Conservation (phyloP, 2,113 vertebrate species). For the Takifugu flavidus region DNA sequence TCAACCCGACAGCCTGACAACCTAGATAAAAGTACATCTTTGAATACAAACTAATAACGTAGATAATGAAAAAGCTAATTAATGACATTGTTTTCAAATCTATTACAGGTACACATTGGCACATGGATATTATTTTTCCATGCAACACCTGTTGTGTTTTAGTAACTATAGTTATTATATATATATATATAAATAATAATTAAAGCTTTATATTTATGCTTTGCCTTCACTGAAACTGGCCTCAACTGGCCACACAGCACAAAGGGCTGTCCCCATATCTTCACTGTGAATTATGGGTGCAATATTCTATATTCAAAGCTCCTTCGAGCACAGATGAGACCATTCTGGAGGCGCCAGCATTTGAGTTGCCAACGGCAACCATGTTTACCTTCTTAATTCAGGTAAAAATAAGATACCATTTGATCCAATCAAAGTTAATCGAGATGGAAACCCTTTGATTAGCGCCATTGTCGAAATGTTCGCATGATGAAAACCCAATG, state of each 20-base stretch:
- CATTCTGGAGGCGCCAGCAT: not conserved
- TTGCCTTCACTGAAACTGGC: not conserved
- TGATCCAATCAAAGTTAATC: conserved; percentile 14
- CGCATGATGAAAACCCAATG: conserved; percentile 52
- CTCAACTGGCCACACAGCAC: not conserved
- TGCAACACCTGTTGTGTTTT: not conserved
- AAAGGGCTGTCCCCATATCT: not conserved
- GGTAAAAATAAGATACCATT: conserved; percentile 27
- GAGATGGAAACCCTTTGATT: conserved; percentile 35
- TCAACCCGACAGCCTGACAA: not conserved
- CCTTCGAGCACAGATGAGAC: not conserved
- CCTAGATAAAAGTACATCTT: too few relatives aligned
- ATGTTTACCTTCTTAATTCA: conserved; percentile 19
- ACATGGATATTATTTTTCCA: not conserved
- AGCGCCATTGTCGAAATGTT: conserved; percentile 42
- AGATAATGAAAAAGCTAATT: conserved; percentile 17
- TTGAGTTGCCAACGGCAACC: not conserved
- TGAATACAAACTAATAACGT: too few relatives aligned
- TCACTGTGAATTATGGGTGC: not conserved
- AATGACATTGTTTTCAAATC: not conserved
- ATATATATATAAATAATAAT: not conserved
- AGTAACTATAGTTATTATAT: not conserved
- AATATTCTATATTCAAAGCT: conserved; percentile 5
- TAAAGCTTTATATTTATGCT: not conserved
- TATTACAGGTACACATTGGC: too few relatives aligned